phyloP scores from a whole-genome alignment of 2,888 invertebrate genomes.

The Catocala nupta region DNA sequence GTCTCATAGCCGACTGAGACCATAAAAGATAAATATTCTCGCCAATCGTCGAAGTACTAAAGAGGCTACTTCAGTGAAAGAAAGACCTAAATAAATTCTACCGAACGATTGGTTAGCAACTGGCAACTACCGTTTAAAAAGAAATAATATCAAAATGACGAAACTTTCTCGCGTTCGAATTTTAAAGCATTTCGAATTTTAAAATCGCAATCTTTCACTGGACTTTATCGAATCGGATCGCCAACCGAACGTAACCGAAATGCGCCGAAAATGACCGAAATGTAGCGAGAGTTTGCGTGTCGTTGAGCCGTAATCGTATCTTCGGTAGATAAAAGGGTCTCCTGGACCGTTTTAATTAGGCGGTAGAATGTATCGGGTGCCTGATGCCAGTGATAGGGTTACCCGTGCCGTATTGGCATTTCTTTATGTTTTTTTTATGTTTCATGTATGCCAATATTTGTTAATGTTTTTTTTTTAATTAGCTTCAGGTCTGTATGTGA shows the following conservation, averaged over 20 bases:
- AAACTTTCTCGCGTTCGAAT: slow-evolving; percentile 37
- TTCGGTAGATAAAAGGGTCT: slow-evolving; percentile 81
- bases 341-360: slow-evolving; percentile 85
- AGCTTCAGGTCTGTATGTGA: slow-evolving; percentile 34
- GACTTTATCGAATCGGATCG: slow-evolving; percentile 50
- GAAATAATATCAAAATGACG: slow-evolving; percentile 20
- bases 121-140: slow-evolving; percentile 15
- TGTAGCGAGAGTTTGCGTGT: slow-evolving; percentile 77
- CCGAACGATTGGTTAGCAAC: not conserved
- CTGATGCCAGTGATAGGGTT: slow-evolving; percentile 68
- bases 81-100: not conserved
- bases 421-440: slow-evolving; percentile 37
- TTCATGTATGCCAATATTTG: slow-evolving; percentile 29
- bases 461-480: slow-evolving; percentile 32
- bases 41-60: no score
- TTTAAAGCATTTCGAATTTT: slow-evolving; percentile 40
- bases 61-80: no score
- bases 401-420: slow-evolving; percentile 43
- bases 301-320: slow-evolving; percentile 79
- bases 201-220: slow-evolving; percentile 53
- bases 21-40: no score
- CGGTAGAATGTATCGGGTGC: slow-evolving; percentile 76
- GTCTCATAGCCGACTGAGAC: no score
- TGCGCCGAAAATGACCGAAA: slow-evolving; percentile 46
- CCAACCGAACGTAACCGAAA: slow-evolving; percentile 45